Base-by-base conservation (phyloP, 2,888 invertebrate genomes). In the Athripsodes cinereus region DNA sequence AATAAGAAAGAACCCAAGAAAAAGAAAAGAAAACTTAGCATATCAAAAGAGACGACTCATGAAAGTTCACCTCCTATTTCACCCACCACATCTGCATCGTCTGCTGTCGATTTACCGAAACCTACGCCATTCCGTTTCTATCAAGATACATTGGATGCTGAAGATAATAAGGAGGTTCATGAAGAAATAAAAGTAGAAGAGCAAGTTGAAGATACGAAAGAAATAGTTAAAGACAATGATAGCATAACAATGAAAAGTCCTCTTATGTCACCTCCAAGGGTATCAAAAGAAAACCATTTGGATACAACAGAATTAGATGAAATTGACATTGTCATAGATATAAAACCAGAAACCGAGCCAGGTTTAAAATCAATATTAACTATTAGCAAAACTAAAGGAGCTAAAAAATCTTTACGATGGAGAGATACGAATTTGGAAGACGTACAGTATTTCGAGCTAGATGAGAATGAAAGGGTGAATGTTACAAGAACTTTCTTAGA, bases 401-500 rank as follows among this genome's bases (percentile, higher is more conserved):
- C 87, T 2, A 93, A 90, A 70, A 90, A 90, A 71, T 83, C 84
- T 65, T 82, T 90, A 3, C 85, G 85, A 68, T 96, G 93, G 88
- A 88, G 88, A 68, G 93, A 94, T 59, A 74, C 81, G 5, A 84
- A 88, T 64, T 76, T 98, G 31, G 90, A 90, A 66, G 86, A 90
- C 68, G 80, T 93, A 58, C 86, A 89, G 67, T 96, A 86, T 74
- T 97, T 98, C 72, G 96, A 96, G 72, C 75, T 96, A 65, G 96
- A 97, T 73, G 96, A 96, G 74, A 95, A 90, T 16, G 97, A 98
- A 75, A 83, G 97, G 69, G 92, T 95, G 1, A 97, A 97, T 74
- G 96, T 97, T 1, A 94, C 88, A 2, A 92, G 88, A 73, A 90
- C 84, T 31, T 96, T 96, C 73, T 88, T 86, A 34, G 94, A 95